phyloP scores from a whole-genome alignment of 37 sponge, comb jelly and placozoan species.

The Halisarca cf. caerulea region DNA sequence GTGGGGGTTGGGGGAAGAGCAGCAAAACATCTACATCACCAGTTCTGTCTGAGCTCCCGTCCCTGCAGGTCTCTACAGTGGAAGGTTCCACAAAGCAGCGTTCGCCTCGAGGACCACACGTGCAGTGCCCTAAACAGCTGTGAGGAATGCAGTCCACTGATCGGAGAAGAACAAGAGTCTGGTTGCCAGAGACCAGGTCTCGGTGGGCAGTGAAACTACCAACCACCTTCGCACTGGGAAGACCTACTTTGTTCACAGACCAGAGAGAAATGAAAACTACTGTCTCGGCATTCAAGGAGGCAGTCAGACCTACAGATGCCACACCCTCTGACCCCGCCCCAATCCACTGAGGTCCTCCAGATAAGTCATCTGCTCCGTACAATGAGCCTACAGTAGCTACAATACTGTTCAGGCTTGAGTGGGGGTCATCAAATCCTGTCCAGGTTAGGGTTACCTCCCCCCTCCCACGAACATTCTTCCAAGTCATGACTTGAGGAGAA shows the following conservation, averaged over 20 bases:
- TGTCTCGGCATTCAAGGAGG: slow-evolving; percentile 5
- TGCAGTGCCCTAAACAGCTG: slow-evolving; percentile 78
- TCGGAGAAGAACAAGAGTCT: slow-evolving; percentile 44
- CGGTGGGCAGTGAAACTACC: slow-evolving; percentile 55
- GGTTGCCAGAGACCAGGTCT: slow-evolving; percentile 12
- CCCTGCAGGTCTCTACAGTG: not conserved
- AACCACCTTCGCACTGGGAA: slow-evolving; percentile 47
- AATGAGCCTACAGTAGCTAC: slow-evolving; percentile 52
- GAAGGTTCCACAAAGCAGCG: slow-evolving; percentile 30
- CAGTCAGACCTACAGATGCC: not conserved
- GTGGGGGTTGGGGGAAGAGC: not conserved
- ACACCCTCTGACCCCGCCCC: not conserved
- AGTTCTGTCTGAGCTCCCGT: not conserved
- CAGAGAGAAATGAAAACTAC: slow-evolving; percentile 53
- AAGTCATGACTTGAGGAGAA: slow-evolving; percentile 58
- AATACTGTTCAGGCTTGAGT: slow-evolving; percentile 59
- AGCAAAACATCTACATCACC: not conserved
- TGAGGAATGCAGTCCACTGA: slow-evolving; percentile 44
- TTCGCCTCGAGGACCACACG: slow-evolving; percentile 64
- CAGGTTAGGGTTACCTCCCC: slow-evolving; percentile 43
- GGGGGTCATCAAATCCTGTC: slow-evolving; percentile 79
- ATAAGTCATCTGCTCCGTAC: slow-evolving; percentile 46
- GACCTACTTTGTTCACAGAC: slow-evolving; percentile 79
- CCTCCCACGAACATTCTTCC: slow-evolving; percentile 44
- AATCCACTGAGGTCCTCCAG: slow-evolving; percentile 15